Evolutionary conservation across 2,797 vertebrate species (phyloP), one percentile per base, ranked within the genome.

Genomic region (Dryobates pubescens): DNA sequence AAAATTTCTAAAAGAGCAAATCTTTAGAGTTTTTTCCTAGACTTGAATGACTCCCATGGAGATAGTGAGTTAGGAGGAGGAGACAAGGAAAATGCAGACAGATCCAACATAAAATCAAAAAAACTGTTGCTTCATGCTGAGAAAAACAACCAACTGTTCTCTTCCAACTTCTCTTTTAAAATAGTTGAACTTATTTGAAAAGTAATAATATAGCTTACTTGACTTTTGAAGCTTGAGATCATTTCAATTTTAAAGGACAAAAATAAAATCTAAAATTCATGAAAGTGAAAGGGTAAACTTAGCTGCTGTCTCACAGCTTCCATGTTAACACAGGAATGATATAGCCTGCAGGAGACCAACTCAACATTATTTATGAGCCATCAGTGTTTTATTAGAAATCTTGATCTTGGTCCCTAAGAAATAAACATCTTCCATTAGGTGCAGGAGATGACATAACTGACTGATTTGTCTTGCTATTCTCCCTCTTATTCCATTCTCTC

Each of bases 311-410:
- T 62, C 74, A 73, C 54, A 68, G 23, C 26, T 80, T 74, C 49
- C 51, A n/a, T 82, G 43, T 82, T 92, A 94, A 82, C 10, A 64
- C 41, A 88, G 78, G 80, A 89, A 32, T 86, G 77, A 54, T 91
- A 94, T 92, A 70, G 72, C 88, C 86, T 95, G 64, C 81, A 87
- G 86, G 86, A 96, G 74, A 82, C 68, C 93, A 84, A 92, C 79
- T 82, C 87, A 94, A 95, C 43, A 51, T 58, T 95, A 77, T 96
- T 97, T 92, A 94, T 93, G 89, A 97, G 70, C 67, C 72, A 95
- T 93, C 88, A 94, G 53, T 94, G 93, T 96, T 97, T 96, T 96
- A 97, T 97, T 95, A 95, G 94, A 93, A 96, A 94, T 92, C 32
- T 68, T 77, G 34, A 90, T 57, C 74, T 80, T 87, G 43, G 73